These are phyloP conservation scores for Coreius guichenoti DNA, from an alignment of 2,797 vertebrate species.

Conservation along the genomic window DNA sequence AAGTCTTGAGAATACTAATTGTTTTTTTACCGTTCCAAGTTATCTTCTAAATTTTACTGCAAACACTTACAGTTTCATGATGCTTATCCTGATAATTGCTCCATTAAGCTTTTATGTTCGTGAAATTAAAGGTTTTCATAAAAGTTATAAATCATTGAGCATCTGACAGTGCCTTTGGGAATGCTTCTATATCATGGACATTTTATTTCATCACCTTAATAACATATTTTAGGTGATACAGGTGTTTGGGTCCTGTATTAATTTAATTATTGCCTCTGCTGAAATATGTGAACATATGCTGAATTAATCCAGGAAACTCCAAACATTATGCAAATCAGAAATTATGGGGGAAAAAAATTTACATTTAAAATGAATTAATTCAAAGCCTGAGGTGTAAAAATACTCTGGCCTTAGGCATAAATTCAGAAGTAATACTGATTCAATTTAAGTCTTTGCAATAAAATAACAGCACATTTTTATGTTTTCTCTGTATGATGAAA, in stretches of 20 bases:
- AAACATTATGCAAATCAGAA: conserved; percentile 26
- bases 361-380: background rate
- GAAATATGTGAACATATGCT: conserved; percentile 3
- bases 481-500: conserved; percentile 42
- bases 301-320: conserved; percentile 20
- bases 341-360: background rate
- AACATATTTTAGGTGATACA: conserved; percentile 1
- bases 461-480: conserved; percentile 42
- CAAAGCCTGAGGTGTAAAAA: conserved; percentile 8
- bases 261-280: conserved; percentile 2
- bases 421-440: conserved; percentile 27
- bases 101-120: background rate
- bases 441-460: conserved; percentile 19
- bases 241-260: background rate
- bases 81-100: conserved; percentile 1
- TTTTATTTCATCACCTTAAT: background rate
- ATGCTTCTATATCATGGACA: background rate
- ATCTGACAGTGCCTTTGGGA: background rate
- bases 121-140: conserved; percentile 9
- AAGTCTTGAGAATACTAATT: background rate
- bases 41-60: background rate
- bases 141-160: background rate
- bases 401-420: background rate
- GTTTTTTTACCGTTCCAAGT: no score
- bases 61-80: background rate